Conservation (phyloP, 1,140 invertebrate genomes). For the Agrypnia vestita region DNA sequence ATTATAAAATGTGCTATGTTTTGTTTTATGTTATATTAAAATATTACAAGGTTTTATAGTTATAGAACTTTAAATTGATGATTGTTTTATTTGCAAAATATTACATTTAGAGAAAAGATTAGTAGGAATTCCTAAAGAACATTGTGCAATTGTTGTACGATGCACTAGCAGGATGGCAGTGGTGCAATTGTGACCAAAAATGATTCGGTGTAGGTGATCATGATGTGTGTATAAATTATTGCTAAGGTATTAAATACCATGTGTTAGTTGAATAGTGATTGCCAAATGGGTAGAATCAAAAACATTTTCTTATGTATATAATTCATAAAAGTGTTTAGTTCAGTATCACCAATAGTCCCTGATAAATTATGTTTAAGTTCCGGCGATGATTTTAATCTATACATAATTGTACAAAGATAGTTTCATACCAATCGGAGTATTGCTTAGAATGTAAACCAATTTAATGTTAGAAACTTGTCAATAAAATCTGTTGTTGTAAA, state of each 20-base stretch:
- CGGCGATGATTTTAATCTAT: constrained; percentile 42
- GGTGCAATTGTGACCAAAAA: constrained; percentile 50
- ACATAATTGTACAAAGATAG: constrained; percentile 55
- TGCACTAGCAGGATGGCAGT: constrained; percentile 12
- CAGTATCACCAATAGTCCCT: constrained; percentile 37
- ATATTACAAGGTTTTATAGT: no score
- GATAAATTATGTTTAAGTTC: constrained; percentile 35
- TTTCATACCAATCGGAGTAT: constrained; percentile 41
- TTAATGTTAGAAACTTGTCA: constrained; percentile 52
- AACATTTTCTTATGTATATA: constrained; percentile 42
- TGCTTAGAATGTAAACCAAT: constrained; percentile 38
- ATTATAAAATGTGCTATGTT: no score
- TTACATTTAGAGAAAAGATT: background rate
- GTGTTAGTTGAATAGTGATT: constrained; percentile 33
- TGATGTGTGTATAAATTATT: constrained; percentile 31
- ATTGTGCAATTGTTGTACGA: background rate
- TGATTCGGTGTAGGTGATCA: constrained; percentile 34
- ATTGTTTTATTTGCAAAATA: no score
- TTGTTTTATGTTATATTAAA: no score
- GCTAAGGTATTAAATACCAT: constrained; percentile 36
- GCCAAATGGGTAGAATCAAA: constrained; percentile 45
- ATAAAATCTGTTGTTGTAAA: constrained; percentile 44
- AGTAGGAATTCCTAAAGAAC: background rate
- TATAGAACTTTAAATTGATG: no score
- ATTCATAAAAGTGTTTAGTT: constrained; percentile 27